phyloP scores from a whole-genome alignment of 2,797 vertebrate genomes.

The Adrianichthys oophorus region DNA sequence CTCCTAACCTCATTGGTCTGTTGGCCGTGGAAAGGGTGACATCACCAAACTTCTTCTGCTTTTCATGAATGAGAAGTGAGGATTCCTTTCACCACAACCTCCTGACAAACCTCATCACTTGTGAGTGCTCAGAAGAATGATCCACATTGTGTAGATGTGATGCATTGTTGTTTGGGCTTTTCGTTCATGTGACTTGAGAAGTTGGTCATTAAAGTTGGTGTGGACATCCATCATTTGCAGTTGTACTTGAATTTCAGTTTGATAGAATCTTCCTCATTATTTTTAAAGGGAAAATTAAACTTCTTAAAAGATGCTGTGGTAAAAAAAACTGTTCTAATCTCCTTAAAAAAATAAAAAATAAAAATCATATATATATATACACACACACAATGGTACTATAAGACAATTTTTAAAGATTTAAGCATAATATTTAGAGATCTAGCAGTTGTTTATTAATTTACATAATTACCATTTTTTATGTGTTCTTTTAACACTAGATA shows the following conservation, averaged over 20 bases:
- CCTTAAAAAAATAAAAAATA: neutral
- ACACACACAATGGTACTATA: neutral
- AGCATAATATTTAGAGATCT: too few species aligned
- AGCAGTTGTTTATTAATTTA: too few species aligned
- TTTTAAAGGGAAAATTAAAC: neutral
- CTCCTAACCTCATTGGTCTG: neutral
- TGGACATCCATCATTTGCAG: neutral
- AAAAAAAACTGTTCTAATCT: neutral
- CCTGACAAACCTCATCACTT: conserved; percentile 11
- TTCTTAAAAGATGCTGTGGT: neutral
- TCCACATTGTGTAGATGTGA: neutral
- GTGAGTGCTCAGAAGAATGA: conserved; percentile 1
- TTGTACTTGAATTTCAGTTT: conserved; percentile 9
- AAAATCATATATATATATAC: too few species aligned
- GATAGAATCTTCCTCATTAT: neutral
- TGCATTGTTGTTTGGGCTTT: conserved; percentile 41
- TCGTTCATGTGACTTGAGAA: conserved; percentile 33
- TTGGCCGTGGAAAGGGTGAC: neutral
- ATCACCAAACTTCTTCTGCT: conserved; percentile 48
- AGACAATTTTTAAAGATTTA: neutral
- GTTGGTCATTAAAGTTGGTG: conserved; percentile 3
- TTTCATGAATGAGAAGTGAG: conserved; percentile 47
- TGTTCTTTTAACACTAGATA: too few species aligned
- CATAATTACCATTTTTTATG: too few species aligned
- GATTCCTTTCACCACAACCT: conserved; percentile 23